Base-by-base conservation (phyloP, 2,888 invertebrate genomes). In the Mesorhabditis sp. region DNA sequence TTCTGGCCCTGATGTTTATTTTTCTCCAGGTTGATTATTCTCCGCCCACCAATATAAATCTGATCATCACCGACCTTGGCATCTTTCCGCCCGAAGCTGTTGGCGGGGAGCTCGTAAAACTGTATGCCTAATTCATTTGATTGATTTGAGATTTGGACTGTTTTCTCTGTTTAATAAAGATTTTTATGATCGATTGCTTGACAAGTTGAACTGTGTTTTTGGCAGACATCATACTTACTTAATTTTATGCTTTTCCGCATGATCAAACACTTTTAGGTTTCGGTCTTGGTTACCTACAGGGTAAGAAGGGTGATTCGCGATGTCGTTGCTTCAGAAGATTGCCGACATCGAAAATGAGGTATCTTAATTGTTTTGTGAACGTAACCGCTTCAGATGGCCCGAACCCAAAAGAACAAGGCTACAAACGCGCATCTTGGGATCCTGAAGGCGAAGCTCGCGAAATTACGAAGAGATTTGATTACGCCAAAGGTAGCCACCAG, bases 351-450 rank as follows among this genome's bases (percentile, higher is more conserved):
- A 98, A 89, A 89, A 93, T 84, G 97, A 97, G 92, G 95, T 95
- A 58, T 42, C 28, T 28, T 28, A 28, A 28, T 28, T 28, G 28
- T 28, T 28, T 28, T 28, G 28, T 28, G 28, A 28, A 28, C 28
- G 4, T 64, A 70, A 42, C 15, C 7, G 43, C 42, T 3, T 71
- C 89, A 98, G 96, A 98, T 98, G 98, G 95, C 95, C 82, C 90
- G 96, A 75, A 99, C 98, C 41, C 98, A 99, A 89, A 79, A 95
- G 93, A 99, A 99, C 88, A 99, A 99, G 89, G 95, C 95, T 2
- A 99, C 98, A 4, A 95, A 95, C 79, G 93, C 95, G 65, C 98
- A 99, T 90, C 91, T 99, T 87, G 97, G 98, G 85, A 89, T 97
- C 77, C 88, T 99, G 71, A 99, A 99, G 87, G 98, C 98, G n/a